These are phyloP conservation scores for Strix aluco DNA, from an alignment of 2,113 vertebrate species.

Conservation along the genomic window DNA sequence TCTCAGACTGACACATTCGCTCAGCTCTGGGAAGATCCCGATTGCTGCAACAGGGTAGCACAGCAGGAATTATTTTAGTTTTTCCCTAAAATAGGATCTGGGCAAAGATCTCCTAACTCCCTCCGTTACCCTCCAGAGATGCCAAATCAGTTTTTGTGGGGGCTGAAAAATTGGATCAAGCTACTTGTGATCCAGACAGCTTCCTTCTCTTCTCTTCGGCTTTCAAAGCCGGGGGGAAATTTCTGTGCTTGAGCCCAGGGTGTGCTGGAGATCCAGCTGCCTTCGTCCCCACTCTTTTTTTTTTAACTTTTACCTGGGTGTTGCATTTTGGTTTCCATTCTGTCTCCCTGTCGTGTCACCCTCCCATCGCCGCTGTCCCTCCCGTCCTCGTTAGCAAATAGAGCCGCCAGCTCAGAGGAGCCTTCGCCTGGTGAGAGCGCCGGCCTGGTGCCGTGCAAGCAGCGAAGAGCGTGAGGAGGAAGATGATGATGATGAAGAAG, in stretches of 20 bases:
- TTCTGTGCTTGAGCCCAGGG: neutral
- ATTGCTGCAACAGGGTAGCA: neutral
- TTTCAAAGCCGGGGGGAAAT: neutral
- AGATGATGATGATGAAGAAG: conserved; percentile 84
- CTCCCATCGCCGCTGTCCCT: conserved; percentile 3
- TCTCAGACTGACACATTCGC: neutral
- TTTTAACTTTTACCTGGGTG: neutral
- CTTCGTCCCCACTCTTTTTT: neutral
- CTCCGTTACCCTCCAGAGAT: neutral
- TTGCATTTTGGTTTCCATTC: conserved; percentile 63
- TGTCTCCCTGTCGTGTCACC: conserved; percentile 48
- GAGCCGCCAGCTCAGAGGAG: conserved; percentile 78
- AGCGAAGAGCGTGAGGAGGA: conserved; percentile 79
- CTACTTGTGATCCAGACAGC: neutral
- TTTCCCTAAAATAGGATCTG: conserved; percentile 43
- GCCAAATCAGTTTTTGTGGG: neutral
- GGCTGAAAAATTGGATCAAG: neutral
- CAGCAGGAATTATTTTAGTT: conserved; percentile 35
- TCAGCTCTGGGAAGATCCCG: neutral
- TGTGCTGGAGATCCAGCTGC: rapidly evolving
- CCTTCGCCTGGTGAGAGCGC: conserved; percentile 77
- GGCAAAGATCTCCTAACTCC: neutral
- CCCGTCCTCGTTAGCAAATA: conserved; percentile 63
- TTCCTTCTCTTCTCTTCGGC: neutral
- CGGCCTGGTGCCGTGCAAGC: conserved; percentile 76